These are phyloP conservation scores for Drosophila littoralis DNA, from an alignment of 1,140 invertebrate genomes.

Conservation along the genomic window DNA sequence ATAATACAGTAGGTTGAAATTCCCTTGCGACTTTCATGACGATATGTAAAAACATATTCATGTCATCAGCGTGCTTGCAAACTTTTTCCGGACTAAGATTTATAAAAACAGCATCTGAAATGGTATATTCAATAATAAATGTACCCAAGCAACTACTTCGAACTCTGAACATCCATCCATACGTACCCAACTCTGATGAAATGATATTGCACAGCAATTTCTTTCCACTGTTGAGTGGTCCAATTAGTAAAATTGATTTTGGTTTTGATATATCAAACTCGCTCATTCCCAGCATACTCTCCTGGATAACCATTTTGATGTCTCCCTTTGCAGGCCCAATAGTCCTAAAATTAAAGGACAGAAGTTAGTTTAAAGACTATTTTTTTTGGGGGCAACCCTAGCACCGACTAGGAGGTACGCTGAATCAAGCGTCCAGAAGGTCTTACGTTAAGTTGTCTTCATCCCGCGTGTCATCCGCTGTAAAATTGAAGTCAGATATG, in stretches of 20 bases:
- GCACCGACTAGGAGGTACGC: no score
- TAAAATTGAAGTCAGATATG: conserved; percentile 89
- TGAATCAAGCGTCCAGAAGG: background rate
- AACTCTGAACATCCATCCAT: background rate
- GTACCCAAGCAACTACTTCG: no score
- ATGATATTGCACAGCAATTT: conserved; percentile 91
- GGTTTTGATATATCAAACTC: conserved; percentile 89
- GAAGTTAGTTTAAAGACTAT: no score
- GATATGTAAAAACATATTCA: conserved; percentile 83
- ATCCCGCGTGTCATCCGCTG: conserved; percentile 85
- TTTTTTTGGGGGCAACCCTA: no score
- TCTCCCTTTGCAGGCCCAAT: conserved; percentile 87
- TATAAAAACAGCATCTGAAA: conserved; percentile 89
- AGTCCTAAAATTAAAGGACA: conserved; percentile 84
- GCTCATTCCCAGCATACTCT: conserved; percentile 85
- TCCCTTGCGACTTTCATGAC: conserved; percentile 86
- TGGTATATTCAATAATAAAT: background rate
- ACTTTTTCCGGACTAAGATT: conserved; percentile 92
- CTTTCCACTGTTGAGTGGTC: conserved; percentile 91
- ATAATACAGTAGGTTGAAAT: conserved; percentile 91
- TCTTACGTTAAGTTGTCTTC: conserved; percentile 69
- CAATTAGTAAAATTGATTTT: conserved; percentile 90
- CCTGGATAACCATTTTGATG: conserved; percentile 85
- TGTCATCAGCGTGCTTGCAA: conserved; percentile 89
- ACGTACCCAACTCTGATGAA: conserved; percentile 89